Evolutionary conservation across 1,140 invertebrate species (phyloP).

Genomic region (Eurosta solidaginis): DNA sequence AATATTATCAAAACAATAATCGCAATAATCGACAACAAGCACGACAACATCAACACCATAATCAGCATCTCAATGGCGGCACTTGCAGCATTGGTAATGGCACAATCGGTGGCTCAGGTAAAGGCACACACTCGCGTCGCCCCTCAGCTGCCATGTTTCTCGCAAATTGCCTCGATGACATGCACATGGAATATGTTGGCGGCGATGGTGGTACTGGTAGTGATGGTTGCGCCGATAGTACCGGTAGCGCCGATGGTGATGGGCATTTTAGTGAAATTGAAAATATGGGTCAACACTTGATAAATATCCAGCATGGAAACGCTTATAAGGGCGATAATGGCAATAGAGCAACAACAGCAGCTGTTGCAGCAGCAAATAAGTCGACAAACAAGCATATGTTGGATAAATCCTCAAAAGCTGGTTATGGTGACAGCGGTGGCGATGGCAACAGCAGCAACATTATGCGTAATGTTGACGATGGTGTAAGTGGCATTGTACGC

Average conservation of each 20-base stretch:
- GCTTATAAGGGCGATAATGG: conserved; percentile 32
- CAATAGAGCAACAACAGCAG: conserved; percentile 30
- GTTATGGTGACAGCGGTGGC: background rate
- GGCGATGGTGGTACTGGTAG: conserved; percentile 43
- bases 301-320: conserved; percentile 37
- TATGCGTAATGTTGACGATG: background rate
- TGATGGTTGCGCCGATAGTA: conserved; percentile 40
- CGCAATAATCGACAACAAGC: background rate
- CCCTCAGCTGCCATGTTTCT: conserved; percentile 33
- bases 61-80: conserved; percentile 35
- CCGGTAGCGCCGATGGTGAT: conserved; percentile 57
- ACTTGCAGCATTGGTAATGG: conserved; percentile 37
- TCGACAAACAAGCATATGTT: conserved; percentile 8
- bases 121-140: background rate
- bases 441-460: background rate
- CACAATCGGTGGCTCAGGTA: conserved; percentile 5
- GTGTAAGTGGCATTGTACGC: background rate
- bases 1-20: conserved; percentile 21
- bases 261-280: conserved; percentile 62
- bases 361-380: background rate
- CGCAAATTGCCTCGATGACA: conserved; percentile 41
- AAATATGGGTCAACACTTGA: conserved; percentile 60
- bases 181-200: conserved; percentile 43
- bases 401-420: conserved; percentile 36
- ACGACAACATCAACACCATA: conserved; percentile 38